Evolutionary conservation across 2,797 vertebrate species (phyloP).

Genomic region (Falco columbarius): DNA sequence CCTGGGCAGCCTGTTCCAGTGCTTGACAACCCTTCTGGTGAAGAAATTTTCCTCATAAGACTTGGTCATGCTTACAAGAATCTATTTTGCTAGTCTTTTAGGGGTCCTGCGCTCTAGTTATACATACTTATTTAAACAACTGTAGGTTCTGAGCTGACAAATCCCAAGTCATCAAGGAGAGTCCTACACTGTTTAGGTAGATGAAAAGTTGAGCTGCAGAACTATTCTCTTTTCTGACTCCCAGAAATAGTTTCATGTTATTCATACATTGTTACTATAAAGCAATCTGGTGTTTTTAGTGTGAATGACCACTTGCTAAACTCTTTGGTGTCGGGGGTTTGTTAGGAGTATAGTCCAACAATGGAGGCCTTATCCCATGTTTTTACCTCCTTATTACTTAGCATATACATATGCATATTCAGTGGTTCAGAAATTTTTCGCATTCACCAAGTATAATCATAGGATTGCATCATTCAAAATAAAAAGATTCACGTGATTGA

Average conservation of each 20-base stretch:
- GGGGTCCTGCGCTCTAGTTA: not conserved
- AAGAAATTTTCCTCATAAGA: too few species aligned
- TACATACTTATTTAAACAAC: not conserved
- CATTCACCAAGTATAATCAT: not conserved
- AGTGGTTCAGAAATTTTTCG: rapidly evolving
- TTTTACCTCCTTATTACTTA: not conserved
- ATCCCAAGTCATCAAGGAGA: not conserved
- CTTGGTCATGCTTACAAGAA: not conserved
- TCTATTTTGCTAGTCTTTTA: not conserved
- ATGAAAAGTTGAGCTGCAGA: not conserved
- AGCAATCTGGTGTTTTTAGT: not conserved
- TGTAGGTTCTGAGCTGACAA: not conserved
- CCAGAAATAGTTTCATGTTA: not conserved
- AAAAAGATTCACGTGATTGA: not conserved
- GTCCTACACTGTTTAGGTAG: not conserved
- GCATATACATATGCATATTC: not conserved
- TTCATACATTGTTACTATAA: not conserved
- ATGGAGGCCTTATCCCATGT: not conserved
- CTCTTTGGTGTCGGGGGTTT: not conserved
- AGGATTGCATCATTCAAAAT: not conserved
- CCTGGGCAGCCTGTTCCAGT: too few species aligned
- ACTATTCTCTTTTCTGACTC: not conserved
- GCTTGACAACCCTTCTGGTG: too few species aligned
- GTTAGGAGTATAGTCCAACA: not conserved
- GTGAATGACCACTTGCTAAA: not conserved